phyloP scores from a whole-genome alignment of 2,797 vertebrate genomes.

The Pseudomugil gertrudae region DNA sequence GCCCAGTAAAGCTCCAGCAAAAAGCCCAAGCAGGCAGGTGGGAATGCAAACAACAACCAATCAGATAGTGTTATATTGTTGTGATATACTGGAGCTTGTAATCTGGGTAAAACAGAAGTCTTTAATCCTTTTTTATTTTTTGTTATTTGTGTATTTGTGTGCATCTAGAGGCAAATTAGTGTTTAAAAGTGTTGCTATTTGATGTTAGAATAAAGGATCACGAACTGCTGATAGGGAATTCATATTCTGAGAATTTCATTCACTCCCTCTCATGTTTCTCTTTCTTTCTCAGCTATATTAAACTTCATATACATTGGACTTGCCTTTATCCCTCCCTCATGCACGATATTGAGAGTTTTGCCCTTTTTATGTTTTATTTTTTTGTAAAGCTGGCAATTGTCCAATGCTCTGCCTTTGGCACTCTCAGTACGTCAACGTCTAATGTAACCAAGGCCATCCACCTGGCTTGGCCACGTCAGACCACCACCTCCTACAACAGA shows the following conservation, averaged over 20 bases:
- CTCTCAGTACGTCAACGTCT: constrained; percentile 50
- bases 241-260: neutral
- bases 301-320: constrained; percentile 21
- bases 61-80: constrained; percentile 52
- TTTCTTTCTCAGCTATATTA: constrained; percentile 28
- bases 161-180: constrained; percentile 28
- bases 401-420: constrained; percentile 16
- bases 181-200: constrained; percentile 10
- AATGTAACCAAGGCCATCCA: constrained; percentile 55
- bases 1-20: constrained; percentile 44
- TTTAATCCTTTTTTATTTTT: constrained; percentile 32
- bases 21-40: constrained; percentile 36
- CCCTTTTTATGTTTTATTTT: neutral
- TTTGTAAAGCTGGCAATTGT: constrained; percentile 40
- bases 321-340: constrained; percentile 23
- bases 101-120: constrained; percentile 46
- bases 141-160: neutral
- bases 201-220: constrained; percentile 36
- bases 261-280: neutral
- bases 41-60: constrained; percentile 41
- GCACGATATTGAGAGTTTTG: constrained; percentile 12
- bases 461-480: constrained; percentile 46
- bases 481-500: constrained; percentile 43
- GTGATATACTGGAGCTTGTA: constrained; percentile 32
- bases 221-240: constrained; percentile 17